These are phyloP conservation scores for Oxytorus armatus DNA, from an alignment of 2,888 invertebrate genomes.

Conservation along the genomic window DNA sequence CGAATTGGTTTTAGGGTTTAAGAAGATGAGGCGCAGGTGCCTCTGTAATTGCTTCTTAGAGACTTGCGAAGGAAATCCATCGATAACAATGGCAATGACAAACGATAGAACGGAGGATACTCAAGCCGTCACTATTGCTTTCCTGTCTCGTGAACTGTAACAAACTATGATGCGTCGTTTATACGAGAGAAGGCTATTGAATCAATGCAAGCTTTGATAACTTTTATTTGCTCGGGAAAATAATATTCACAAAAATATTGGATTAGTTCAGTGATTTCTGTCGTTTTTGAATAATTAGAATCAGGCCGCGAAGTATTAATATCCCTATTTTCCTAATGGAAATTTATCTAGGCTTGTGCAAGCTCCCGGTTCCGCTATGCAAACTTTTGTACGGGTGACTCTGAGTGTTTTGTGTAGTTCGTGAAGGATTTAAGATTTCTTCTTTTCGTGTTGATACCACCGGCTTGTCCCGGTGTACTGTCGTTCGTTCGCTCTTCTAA, in stretches of 20 bases:
- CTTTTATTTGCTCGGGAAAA: slow-evolving; percentile 10
- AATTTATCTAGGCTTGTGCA: not conserved
- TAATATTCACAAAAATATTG: slow-evolving; percentile 12
- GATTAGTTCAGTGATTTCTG: slow-evolving; percentile 10
- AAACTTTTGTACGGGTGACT: slow-evolving; percentile 7
- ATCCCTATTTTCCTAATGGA: not conserved
- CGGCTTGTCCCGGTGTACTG: slow-evolving; percentile 6
- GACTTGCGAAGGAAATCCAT: slow-evolving; percentile 51
- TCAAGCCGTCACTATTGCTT: slow-evolving; percentile 12
- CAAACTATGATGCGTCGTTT: slow-evolving; percentile 12
- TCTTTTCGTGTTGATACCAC: not conserved
- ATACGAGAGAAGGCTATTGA: slow-evolving; percentile 3
- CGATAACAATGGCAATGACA: slow-evolving; percentile 63
- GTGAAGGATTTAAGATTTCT: slow-evolving; percentile 10
- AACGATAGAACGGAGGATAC: slow-evolving; percentile 60
- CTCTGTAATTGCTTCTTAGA: slow-evolving; percentile 70
- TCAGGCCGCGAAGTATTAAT: not conserved
- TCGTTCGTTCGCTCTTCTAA: slow-evolving; percentile 35
- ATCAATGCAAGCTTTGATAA: slow-evolving; percentile 9
- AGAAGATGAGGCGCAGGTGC: slow-evolving; percentile 63
- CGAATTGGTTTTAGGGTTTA: slow-evolving; percentile 42
- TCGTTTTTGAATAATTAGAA: not conserved
- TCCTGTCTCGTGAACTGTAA: slow-evolving; percentile 38
- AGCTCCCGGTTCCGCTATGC: not conserved
- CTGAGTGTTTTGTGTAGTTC: slow-evolving; percentile 6